These are phyloP conservation scores for Phodopus roborovskii DNA, from an alignment of 2,113 vertebrate genomes.

Conservation along the genomic window DNA sequence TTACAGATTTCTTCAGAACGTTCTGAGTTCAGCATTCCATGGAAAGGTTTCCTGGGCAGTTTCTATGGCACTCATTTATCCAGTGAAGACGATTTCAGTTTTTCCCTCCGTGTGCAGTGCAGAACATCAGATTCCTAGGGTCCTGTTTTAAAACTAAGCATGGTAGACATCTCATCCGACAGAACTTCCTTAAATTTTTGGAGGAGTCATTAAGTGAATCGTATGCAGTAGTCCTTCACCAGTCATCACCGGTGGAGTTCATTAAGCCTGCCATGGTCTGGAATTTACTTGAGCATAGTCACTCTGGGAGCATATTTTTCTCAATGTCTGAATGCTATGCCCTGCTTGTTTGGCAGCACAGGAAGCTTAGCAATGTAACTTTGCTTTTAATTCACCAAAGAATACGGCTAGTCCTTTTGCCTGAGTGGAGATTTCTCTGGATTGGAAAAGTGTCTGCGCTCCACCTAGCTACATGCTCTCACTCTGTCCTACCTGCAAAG, in stretches of 20 bases:
- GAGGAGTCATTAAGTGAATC: not conserved
- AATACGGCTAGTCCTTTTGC: not conserved
- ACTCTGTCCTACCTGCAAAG: not conserved
- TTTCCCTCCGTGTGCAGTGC: not conserved
- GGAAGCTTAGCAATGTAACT: constrained; percentile 44
- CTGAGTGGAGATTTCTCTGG: not conserved
- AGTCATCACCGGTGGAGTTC: not conserved
- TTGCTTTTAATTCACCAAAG: not conserved
- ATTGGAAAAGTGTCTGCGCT: not conserved
- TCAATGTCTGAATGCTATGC: not conserved
- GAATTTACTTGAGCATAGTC: not conserved
- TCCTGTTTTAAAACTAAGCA: constrained; percentile 34
- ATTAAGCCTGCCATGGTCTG: not conserved
- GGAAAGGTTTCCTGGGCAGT: not conserved
- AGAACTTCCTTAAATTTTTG: not conserved
- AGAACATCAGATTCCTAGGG: not conserved
- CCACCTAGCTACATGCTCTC: not conserved
- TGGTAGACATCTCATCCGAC: not conserved
- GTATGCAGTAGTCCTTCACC: not conserved
- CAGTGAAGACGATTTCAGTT: not conserved
- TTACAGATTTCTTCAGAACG: not conserved
- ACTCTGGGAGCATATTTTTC: not conserved
- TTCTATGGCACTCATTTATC: constrained; percentile 10
- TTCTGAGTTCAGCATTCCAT: not conserved
- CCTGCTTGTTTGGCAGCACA: not conserved